Evolutionary conservation across 2,888 invertebrate species (phyloP).

Genomic region (Nemotelus nigrinus): DNA sequence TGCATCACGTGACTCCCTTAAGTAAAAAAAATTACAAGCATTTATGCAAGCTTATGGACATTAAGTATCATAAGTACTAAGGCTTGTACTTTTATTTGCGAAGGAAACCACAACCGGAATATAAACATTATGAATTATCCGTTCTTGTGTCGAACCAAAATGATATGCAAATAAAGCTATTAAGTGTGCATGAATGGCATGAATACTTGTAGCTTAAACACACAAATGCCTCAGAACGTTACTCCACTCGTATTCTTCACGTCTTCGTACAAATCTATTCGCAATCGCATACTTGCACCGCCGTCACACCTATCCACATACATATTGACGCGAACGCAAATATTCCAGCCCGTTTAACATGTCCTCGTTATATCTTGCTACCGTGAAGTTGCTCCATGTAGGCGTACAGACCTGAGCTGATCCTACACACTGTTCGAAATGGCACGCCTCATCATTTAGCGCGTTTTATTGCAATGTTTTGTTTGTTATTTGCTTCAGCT

Average conservation of each 20-base stretch:
- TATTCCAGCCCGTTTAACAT: background rate
- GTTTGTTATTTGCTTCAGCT: constrained; percentile 23
- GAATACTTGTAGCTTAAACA: constrained; percentile 22
- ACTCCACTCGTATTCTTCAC: too few species aligned
- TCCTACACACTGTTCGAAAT: constrained; percentile 20
- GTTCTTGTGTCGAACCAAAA: constrained; percentile 25
- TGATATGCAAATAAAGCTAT: constrained; percentile 42
- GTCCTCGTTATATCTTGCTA: background rate
- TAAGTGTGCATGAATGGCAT: constrained; percentile 29
- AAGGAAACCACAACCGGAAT: constrained; percentile 18
- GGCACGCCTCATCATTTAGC: constrained; percentile 42
- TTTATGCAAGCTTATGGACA: background rate
- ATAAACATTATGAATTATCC: constrained; percentile 33
- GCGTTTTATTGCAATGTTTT: constrained; percentile 39
- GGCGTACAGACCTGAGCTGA: background rate
- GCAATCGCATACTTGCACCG: background rate
- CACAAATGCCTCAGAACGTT: constrained; percentile 11
- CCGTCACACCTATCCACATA: too few species aligned
- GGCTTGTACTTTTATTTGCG: constrained; percentile 4
- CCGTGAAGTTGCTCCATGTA: background rate
- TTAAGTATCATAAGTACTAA: background rate
- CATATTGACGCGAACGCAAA: background rate
- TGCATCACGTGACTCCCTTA: constrained; percentile 12
- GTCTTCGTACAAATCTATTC: background rate
- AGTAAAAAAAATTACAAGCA: background rate